These are phyloP conservation scores for Pseudomyrmex concolor DNA, from an alignment of 1,140 invertebrate genomes.

Conservation along the genomic window DNA sequence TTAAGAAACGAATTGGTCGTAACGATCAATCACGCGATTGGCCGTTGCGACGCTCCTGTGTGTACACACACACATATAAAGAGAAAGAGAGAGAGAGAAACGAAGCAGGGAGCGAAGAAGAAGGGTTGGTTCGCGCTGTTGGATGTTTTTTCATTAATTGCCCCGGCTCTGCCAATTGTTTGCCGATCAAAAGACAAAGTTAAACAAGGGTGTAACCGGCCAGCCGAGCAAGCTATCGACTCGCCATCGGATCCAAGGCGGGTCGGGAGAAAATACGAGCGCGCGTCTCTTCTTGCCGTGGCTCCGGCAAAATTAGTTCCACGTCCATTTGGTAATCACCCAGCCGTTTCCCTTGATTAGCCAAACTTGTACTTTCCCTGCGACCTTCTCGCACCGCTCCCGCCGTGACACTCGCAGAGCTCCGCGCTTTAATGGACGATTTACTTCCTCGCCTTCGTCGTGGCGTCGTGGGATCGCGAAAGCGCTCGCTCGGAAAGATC, in stretches of 20 bases:
- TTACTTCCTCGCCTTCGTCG: constrained; percentile 63
- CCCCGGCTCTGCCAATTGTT: constrained; percentile 54
- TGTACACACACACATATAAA: not conserved
- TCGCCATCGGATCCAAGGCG: constrained; percentile 64
- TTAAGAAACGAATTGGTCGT: constrained; percentile 49
- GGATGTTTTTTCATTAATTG: constrained; percentile 74
- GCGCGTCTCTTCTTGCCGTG: constrained; percentile 28
- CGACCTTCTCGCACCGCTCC: constrained; percentile 3
- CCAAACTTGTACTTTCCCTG: constrained; percentile 47
- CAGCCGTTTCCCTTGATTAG: constrained; percentile 72
- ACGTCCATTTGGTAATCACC: constrained; percentile 73
- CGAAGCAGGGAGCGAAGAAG: not conserved
- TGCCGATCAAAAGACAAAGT: constrained; percentile 69
- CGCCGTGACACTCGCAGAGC: constrained; percentile 18
- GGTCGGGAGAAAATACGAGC: not conserved
- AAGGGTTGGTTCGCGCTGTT: constrained; percentile 6
- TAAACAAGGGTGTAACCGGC: constrained; percentile 61
- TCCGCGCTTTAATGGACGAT: constrained; percentile 69
- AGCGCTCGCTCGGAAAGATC: constrained; percentile 52
- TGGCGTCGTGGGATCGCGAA: constrained; percentile 40
- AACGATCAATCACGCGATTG: constrained; percentile 66
- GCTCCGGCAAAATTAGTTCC: constrained; percentile 63
- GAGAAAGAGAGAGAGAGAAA: too few species aligned
- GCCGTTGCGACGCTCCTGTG: constrained; percentile 11
- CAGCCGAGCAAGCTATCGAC: constrained; percentile 59